These are phyloP conservation scores for Leptinotarsa rubiginosa DNA, from an alignment of 2,888 invertebrate genomes.

Conservation along the genomic window DNA sequence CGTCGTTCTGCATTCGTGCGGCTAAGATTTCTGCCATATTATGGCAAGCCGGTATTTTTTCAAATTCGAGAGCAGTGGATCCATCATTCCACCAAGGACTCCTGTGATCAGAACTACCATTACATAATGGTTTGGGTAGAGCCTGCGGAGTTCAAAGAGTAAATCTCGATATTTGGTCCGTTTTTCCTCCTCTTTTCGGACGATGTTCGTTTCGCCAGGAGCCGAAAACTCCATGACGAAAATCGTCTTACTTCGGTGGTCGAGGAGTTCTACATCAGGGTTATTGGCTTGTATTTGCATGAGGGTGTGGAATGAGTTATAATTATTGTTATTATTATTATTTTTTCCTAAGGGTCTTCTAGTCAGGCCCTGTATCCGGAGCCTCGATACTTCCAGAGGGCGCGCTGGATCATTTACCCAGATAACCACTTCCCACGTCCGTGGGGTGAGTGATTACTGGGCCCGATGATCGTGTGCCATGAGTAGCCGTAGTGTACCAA, in stretches of 20 bases:
- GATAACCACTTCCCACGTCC: no score
- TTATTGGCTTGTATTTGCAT: not conserved
- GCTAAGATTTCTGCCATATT: not conserved
- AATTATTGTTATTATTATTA: no score
- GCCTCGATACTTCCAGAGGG: not conserved
- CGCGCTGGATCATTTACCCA: no score
- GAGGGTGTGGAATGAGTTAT: not conserved
- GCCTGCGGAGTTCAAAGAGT: constrained; percentile 1
- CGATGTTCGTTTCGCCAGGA: not conserved
- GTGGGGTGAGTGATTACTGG: no score
- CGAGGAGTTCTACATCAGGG: no score
- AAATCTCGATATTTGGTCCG: not conserved
- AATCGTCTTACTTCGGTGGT: no score
- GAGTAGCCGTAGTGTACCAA: no score
- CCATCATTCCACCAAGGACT: not conserved
- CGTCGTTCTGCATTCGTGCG: constrained; percentile 5
- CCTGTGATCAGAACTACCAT: not conserved
- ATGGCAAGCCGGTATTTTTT: not conserved
- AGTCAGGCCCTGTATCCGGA: no score
- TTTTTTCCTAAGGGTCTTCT: no score
- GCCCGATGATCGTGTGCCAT: no score
- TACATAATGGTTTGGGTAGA: constrained; percentile 3
- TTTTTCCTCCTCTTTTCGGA: not conserved
- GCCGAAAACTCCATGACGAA: no score
- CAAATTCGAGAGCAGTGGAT: not conserved